phyloP scores from a whole-genome alignment of 1,140 invertebrate genomes.

The Zophobas atratus region DNA sequence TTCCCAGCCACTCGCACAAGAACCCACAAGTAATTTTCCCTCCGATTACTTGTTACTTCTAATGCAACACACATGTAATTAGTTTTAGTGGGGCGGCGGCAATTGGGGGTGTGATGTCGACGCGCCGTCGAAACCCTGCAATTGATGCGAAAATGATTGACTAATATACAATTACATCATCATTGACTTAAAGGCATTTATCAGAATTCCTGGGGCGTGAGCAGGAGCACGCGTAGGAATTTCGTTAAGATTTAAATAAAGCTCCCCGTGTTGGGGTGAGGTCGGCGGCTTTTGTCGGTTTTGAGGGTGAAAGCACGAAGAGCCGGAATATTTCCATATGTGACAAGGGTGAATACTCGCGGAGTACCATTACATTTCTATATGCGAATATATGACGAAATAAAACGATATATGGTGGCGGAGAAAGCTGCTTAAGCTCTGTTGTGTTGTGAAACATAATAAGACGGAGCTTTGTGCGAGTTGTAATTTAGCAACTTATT shows the following conservation, averaged over 20 bases:
- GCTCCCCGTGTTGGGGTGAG: constrained; percentile 52
- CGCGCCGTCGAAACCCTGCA: constrained; percentile 23
- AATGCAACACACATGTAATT: constrained; percentile 11
- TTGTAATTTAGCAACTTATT: constrained; percentile 35
- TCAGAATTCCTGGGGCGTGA: constrained; percentile 47
- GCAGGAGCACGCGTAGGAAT: constrained; percentile 54
- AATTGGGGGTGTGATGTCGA: constrained; percentile 38
- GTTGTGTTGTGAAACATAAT: not conserved
- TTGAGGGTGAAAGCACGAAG: constrained; percentile 54
- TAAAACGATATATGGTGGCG: constrained; percentile 38
- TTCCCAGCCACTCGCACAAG: not conserved
- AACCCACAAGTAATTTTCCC: constrained; percentile 14
- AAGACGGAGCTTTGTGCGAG: constrained; percentile 2
- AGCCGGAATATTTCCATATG: constrained; percentile 61
- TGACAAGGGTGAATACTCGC: constrained; percentile 62
- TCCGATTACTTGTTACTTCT: not conserved
- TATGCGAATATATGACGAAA: constrained; percentile 44
- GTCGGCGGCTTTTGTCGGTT: constrained; percentile 58
- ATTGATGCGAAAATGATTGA: constrained; percentile 45
- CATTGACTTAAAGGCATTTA: constrained; percentile 48
- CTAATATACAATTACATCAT: constrained; percentile 47
- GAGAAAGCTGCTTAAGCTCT: constrained; percentile 25
- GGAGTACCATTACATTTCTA: constrained; percentile 58
- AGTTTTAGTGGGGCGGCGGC: not conserved
- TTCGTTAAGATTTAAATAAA: constrained; percentile 63